Base-by-base conservation (phyloP, 2,888 invertebrate species). In the Patella pellucida region DNA sequence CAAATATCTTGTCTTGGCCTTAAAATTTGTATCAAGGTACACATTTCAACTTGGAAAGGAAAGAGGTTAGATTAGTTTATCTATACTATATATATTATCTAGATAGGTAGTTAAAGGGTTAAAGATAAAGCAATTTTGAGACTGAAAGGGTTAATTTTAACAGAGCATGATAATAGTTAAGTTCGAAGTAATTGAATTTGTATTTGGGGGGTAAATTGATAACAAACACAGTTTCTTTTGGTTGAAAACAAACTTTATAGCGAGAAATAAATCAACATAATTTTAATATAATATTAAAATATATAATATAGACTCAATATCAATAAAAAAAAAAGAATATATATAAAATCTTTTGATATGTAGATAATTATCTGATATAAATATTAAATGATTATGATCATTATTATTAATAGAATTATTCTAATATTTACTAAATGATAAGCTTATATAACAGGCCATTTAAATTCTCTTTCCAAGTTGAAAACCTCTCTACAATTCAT, bases 201-300 rank as follows among this genome's bases (percentile, higher is more conserved):
- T 41, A 41, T 41, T 41, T 41, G 9, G 9, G 31, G 41, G 41
- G 41, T 62, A 19, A 62, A 62, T 62, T 62, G 62, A 62, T 23
- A 62, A 62, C 62, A 62, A 62, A 62, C 62, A 62, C 62, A 62
- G 62, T 19, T 62, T 62, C 23, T 41, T 41, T 23, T 23, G 19
- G 62, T 62, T 62, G 62, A 62, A 62, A 62, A 62, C 62, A 62
- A 62, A 62, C 62, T 62, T 62, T 62, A 62, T 62, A 19, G 19
- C 62, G 23, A 23, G 62, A 62, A 62, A 62, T 23, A 62, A 62
- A 62, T 62, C 62, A 62, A 62, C 62, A 62, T 62, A 62, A 62
- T 62, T 62, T 23, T 62, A 62, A 62, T 62, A 62, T 62, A 62
- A 62, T 41, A 41, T 41, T 41, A 41, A 41, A 41, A 41, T 41